Evolutionary conservation across 2,888 invertebrate species (phyloP).

Genomic region (Drosophila mimica): DNA sequence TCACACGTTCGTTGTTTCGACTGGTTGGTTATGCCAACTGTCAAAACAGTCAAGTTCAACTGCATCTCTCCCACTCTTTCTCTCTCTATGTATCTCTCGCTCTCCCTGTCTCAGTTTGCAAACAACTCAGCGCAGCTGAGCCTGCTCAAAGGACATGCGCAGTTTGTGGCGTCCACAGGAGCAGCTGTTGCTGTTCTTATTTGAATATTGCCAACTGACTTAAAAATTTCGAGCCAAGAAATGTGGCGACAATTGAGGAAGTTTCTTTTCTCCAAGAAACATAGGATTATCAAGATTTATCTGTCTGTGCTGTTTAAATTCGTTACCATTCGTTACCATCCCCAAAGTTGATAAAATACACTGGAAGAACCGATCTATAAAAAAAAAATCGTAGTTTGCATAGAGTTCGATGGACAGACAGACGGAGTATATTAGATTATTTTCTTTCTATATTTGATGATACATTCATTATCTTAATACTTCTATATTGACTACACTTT

Average conservation of each 20-base stretch:
- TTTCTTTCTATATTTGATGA: neutral
- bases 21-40: conserved; percentile 51
- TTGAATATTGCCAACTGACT: conserved; percentile 17
- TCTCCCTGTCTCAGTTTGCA: conserved; percentile 22
- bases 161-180: conserved; percentile 10
- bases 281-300: neutral
- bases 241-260: neutral
- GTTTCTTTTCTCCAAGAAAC: no score
- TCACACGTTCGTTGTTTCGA: conserved; percentile 28
- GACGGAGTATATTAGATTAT: no score
- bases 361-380: neutral
- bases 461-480: neutral
- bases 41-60: conserved; percentile 40
- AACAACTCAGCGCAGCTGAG: conserved; percentile 56
- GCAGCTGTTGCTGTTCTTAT: conserved; percentile 47
- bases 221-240: neutral
- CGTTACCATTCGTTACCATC: neutral
- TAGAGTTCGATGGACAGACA: no score
- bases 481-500: neutral
- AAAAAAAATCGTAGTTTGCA: no score
- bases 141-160: conserved; percentile 65
- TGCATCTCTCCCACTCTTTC: conserved; percentile 12
- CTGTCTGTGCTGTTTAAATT: no score
- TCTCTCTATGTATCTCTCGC: conserved; percentile 11
- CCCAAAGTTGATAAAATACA: neutral